Percentiles rank a stretch among this genome's conserved stretches.
Evolutionary conservation across 2,113 vertebrate species (phyloP).

Genomic region (Macrotus californicus): DNA sequence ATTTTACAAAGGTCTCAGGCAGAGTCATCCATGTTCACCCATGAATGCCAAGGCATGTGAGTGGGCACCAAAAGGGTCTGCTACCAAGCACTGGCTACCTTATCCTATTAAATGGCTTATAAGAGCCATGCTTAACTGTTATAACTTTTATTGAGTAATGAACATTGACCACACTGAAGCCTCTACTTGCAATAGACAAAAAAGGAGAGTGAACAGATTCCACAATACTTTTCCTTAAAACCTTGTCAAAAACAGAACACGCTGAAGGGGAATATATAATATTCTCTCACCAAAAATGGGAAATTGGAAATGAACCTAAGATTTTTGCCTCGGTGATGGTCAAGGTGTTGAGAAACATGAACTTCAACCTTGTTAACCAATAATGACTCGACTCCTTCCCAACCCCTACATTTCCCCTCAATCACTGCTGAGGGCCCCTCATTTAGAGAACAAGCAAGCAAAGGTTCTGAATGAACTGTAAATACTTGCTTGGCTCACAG

Average conservation of each 20-base stretch:
- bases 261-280: rapidly evolving
- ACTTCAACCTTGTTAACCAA: background rate
- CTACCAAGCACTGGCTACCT: background rate
- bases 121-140: background rate
- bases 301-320: background rate
- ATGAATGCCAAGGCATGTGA: background rate
- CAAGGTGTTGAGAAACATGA: background rate
- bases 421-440: background rate
- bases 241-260: background rate
- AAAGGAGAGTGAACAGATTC: background rate
- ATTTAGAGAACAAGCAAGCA: background rate
- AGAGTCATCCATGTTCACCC: background rate
- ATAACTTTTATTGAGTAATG: background rate
- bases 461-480: background rate
- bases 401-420: background rate
- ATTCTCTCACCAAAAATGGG: background rate
- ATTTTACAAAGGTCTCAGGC: background rate
- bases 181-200: background rate
- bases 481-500: background rate
- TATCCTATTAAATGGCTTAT: background rate
- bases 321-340: background rate
- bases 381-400: background rate
- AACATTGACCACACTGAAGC: background rate
- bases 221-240: background rate
- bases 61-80: background rate